Conservation (phyloP, 2,888 invertebrate species). For the Microctonus hyperodae region DNA sequence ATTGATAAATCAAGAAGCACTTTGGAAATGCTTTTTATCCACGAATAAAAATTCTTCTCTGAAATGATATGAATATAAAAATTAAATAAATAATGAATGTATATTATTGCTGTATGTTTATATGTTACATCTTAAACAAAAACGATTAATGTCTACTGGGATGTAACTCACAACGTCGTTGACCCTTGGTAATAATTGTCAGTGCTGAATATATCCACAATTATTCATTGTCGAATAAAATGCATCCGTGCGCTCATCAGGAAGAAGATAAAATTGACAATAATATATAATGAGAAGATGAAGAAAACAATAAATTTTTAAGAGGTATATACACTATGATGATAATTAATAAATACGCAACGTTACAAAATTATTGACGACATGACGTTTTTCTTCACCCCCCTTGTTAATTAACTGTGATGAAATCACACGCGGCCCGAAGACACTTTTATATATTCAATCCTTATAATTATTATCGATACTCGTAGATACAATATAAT, state of each 20-base stretch:
- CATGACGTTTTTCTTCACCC: conserved; percentile 17
- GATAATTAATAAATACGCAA: conserved; percentile 24
- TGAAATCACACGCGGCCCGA: conserved; percentile 14
- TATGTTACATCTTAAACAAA: not conserved
- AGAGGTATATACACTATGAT: conserved; percentile 9
- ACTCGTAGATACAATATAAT: conserved; percentile 30
- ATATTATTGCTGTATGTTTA: conserved; percentile 1
- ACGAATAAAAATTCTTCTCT: not conserved
- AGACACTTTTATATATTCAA: conserved; percentile 32
- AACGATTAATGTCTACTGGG: conserved; percentile 15
- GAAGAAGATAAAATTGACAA: conserved; percentile 18
- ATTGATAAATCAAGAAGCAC: conserved; percentile 7
- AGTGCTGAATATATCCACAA: conserved; percentile 20
- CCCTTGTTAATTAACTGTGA: too few relatives aligned
- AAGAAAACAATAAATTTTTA: not conserved
- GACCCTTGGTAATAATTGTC: conserved; percentile 28
- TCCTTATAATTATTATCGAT: conserved; percentile 40
- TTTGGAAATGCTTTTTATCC: conserved; percentile 14
- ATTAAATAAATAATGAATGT: conserved; percentile 4
- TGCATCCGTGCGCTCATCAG: conserved; percentile 17
- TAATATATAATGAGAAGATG: conserved; percentile 10
- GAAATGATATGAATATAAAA: too few relatives aligned
- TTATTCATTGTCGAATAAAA: conserved; percentile 32
- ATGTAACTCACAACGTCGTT: conserved; percentile 26
- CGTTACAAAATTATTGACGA: conserved; percentile 21